phyloP scores from a whole-genome alignment of 92 coral and sea anemone genomes.

The Umimayanthus chanpuru region DNA sequence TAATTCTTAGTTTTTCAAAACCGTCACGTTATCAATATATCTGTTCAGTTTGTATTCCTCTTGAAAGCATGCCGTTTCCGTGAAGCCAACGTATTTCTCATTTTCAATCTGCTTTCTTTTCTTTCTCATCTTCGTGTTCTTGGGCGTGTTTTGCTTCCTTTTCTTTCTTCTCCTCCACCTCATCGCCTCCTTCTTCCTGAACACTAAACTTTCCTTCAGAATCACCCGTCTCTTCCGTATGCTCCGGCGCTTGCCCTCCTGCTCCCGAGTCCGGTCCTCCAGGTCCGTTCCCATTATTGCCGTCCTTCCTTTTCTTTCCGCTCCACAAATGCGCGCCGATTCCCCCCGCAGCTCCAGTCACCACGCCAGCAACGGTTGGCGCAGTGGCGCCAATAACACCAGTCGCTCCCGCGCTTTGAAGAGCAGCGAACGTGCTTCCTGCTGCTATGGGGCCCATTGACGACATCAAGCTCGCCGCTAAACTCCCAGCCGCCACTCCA shows the following conservation, averaged over 20 bases:
- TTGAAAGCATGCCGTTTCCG: background rate
- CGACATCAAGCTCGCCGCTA: constrained; percentile 31
- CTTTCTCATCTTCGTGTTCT: background rate
- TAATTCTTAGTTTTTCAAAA: too few relatives aligned
- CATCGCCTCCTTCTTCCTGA: background rate
- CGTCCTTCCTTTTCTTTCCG: background rate
- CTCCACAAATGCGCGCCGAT: too few relatives aligned
- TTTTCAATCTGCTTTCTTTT: background rate
- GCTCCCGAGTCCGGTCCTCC: background rate
- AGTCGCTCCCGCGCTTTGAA: constrained; percentile 29
- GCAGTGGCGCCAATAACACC: constrained; percentile 15
- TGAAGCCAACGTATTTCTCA: too few relatives aligned
- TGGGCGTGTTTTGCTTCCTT: background rate
- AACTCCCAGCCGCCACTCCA: constrained; percentile 21
- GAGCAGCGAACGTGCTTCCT: constrained; percentile 22
- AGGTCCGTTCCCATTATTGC: background rate
- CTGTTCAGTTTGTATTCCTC: background rate
- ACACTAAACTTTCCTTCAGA: background rate
- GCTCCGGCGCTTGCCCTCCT: background rate
- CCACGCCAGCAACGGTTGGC: constrained; percentile 6
- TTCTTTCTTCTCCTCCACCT: constrained; percentile 4
- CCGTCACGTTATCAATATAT: background rate
- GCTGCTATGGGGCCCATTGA: constrained; percentile 3
- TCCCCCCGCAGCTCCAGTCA: constrained; percentile 4
- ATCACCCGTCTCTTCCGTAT: background rate